Base-by-base conservation (phyloP, 2,113 vertebrate genomes). In the Pedetes capensis region DNA sequence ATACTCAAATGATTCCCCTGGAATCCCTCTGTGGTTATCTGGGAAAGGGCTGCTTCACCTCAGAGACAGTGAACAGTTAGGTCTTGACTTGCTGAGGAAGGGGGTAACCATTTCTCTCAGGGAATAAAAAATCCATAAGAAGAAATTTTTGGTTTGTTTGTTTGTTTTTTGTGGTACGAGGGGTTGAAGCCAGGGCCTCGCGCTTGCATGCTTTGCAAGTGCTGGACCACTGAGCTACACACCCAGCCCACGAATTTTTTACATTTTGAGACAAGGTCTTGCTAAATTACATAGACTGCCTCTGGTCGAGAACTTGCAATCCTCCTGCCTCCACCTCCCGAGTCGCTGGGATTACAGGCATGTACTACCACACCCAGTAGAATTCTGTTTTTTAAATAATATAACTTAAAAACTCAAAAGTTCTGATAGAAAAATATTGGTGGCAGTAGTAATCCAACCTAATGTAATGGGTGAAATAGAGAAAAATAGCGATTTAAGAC, bases 21-120 rank as follows among this genome's bases (percentile, higher is more conserved):
- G 80, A 98, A 96, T 97, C 95, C 90, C 96, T 95, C 96, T 95
- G 96, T 84, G 97, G 95, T 95, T 97, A 89, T 61, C 69, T 81
- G 87, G 95, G 87, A 80, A 55, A 87, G 86, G 94, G 91, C 64
- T 85, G 66, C 80, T 63, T 95, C 97, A 96, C 96, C 90, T 96
- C 87, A 42, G 82, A 97, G 96, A 87, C 87, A 97, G 85, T 87
- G 92, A 98, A 96, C 96, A 96, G 80, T 89, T 95, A 69, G 95
- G 95, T 95, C 96, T 96, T 90, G 86, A 97, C 95, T 97, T 94
- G 66, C 94, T 93, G 90, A 97, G 94, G 92, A 97, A 97, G 16
- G 81, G 97, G 79, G 83, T 92, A 95, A 92, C 87, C 92, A 91
- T 68, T 44, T 96, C 68, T 78, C 59, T 47, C 42, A 92, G 93